phyloP scores from a whole-genome alignment of 2,888 invertebrate genomes.

The Philereme vetulata region DNA sequence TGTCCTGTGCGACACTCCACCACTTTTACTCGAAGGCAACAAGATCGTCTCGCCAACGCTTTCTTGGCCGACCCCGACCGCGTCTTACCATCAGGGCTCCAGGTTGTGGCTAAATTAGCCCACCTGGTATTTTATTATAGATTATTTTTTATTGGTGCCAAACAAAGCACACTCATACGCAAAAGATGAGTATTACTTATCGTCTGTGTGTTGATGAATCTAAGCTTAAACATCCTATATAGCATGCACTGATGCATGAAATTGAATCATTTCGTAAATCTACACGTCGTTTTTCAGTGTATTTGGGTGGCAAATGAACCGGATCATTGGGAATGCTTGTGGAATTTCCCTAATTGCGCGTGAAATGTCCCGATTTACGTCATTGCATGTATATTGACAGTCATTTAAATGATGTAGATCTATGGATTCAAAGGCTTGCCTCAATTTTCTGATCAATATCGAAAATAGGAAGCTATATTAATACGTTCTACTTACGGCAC shows the following conservation, averaged over 20 bases:
- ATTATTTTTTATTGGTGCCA: no score
- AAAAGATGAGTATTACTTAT: no score
- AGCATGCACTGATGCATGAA: conserved; percentile 22
- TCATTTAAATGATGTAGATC: conserved; percentile 9
- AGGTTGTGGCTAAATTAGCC: no score
- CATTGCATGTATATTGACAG: conserved; percentile 17
- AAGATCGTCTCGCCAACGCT: no score
- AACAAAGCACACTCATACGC: no score
- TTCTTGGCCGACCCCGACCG: no score
- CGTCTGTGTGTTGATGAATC: neutral
- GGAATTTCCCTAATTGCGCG: conserved; percentile 34
- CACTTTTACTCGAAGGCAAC: no score
- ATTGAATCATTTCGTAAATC: conserved; percentile 26
- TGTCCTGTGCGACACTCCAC: no score
- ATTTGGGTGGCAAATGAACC: conserved; percentile 32
- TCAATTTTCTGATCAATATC: neutral
- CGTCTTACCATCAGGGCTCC: no score
- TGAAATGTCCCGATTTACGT: conserved; percentile 29
- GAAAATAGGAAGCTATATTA: no score
- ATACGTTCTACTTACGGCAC: no score
- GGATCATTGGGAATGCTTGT: conserved; percentile 29
- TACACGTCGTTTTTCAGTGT: conserved; percentile 30
- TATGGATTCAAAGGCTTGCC: neutral
- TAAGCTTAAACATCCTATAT: conserved; percentile 3
- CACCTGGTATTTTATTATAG: no score